Base-by-base conservation (phyloP, 2,888 invertebrate species). In the Eupithecia abbreviata region DNA sequence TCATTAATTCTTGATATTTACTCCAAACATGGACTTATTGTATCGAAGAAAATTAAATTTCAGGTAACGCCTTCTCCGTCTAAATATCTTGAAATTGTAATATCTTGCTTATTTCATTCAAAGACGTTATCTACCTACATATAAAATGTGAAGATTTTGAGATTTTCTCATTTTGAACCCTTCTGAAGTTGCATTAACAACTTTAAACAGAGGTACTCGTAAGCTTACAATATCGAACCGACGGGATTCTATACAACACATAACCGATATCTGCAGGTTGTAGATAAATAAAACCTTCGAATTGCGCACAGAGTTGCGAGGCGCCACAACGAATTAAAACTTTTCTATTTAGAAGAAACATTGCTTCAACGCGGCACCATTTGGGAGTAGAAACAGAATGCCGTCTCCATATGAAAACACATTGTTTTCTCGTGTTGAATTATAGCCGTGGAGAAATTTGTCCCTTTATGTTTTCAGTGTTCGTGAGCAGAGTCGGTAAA, bases 341-440 rank as follows among this genome's bases (percentile, higher is more conserved):
- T 92, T 92, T 91, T 86, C 87, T 89, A 88, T 90, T 90, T 90
- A 88, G 87, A 89, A 88, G 88, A 90, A 87, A 88, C 89, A 87
- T 85, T 80, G 82, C 84, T 83, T 83, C 80, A 82, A 84, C 85
- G 82, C 84, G 76, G 72, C 82, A 82, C 84, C 85, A 85, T 86
- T 85, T 85, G 85, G 85, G 82, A 85, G 83, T 81, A 84, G 85
- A 79, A 83, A 84, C 85, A 84, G 84, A 85, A 85, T 84, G 80
- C 79, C 81, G 73, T 80, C 81, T 82, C 83, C 79, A 82, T 84
- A 84, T 85, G 85, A 85, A 86, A 89, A 86, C 85, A 85, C 84
- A 84, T 85, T 89, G 86, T 87, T 88, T 89, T 87, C 85, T 85
- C 87, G 86, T 82, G 83, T 84, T 85, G 84, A 86, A 84, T 85